These are phyloP conservation scores for Megaceryle maxima DNA, from an alignment of 2,113 vertebrate genomes.

Conservation along the genomic window DNA sequence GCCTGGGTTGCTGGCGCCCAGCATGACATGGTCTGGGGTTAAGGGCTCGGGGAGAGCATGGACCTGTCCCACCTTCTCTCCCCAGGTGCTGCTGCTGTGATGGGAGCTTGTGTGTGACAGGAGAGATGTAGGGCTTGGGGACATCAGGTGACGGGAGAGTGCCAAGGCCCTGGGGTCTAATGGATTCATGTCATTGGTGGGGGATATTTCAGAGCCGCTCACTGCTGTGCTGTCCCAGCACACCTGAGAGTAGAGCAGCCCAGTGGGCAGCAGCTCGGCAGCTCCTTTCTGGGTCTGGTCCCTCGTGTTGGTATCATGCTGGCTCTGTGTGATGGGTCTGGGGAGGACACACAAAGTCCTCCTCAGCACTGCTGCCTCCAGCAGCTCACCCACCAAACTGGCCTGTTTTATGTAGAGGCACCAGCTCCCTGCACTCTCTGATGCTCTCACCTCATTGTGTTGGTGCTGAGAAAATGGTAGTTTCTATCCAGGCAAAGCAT, in stretches of 20 bases:
- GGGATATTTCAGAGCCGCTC: neutral
- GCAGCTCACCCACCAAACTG: neutral
- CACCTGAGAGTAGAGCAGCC: neutral
- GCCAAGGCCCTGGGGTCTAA: neutral
- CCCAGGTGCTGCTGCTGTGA: neutral
- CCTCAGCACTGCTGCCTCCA: neutral
- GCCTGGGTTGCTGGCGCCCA: neutral
- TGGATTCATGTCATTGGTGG: neutral
- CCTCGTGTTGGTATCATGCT: neutral
- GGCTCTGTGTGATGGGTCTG: neutral
- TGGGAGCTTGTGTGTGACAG: neutral
- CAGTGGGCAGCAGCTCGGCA: neutral
- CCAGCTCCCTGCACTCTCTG: neutral
- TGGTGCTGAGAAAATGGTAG: neutral
- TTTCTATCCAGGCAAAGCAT: neutral
- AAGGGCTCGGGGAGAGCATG: neutral
- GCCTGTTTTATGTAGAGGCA: accelerated
- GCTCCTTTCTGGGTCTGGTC: neutral
- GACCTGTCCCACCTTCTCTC: neutral
- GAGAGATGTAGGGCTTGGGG: neutral
- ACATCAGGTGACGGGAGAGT: neutral
- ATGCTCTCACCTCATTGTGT: neutral
- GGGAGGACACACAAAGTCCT: neutral
- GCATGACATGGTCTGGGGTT: accelerated
- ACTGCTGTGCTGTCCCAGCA: neutral